These are phyloP conservation scores for Andrena camellia DNA, from an alignment of 2,888 invertebrate genomes.

Conservation along the genomic window DNA sequence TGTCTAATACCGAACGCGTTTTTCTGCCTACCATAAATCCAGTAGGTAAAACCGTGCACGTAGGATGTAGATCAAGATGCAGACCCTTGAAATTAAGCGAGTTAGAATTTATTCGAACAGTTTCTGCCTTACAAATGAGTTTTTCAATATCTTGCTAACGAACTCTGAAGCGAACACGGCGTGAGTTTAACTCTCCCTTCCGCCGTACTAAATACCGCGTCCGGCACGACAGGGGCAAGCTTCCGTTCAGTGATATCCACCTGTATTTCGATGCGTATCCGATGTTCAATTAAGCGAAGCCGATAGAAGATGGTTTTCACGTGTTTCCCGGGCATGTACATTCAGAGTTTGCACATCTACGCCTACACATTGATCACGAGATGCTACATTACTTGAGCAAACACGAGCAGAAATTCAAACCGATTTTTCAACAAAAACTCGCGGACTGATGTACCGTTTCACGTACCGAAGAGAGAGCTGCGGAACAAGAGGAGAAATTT, in stretches of 20 bases:
- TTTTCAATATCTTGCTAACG: slow-evolving; percentile 23
- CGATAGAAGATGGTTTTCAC: slow-evolving; percentile 54
- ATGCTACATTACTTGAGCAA: not conserved
- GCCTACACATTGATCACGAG: slow-evolving; percentile 4
- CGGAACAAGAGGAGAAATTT: not conserved
- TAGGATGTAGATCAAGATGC: not conserved
- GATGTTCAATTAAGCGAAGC: slow-evolving; percentile 4
- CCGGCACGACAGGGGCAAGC: not conserved
- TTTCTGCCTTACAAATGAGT: slow-evolving; percentile 7
- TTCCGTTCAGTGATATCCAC: not conserved
- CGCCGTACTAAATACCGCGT: not conserved
- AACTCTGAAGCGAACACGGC: not conserved
- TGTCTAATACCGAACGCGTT: not conserved
- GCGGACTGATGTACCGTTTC: slow-evolving; percentile 34
- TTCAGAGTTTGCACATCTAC: slow-evolving; percentile 9
- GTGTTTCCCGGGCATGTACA: slow-evolving; percentile 36
- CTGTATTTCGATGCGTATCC: not conserved
- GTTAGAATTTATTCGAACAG: slow-evolving; percentile 22
- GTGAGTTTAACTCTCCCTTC: not conserved
- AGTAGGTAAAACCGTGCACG: not conserved
- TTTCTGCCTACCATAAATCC: not conserved
- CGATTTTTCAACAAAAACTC: slow-evolving; percentile 11
- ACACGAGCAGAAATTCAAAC: not conserved
- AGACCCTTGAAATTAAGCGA: slow-evolving; percentile 14
- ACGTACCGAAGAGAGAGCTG: slow-evolving; percentile 30